Evolutionary conservation across 2,888 invertebrate species (phyloP).

Genomic region (Ellobium chinense): DNA sequence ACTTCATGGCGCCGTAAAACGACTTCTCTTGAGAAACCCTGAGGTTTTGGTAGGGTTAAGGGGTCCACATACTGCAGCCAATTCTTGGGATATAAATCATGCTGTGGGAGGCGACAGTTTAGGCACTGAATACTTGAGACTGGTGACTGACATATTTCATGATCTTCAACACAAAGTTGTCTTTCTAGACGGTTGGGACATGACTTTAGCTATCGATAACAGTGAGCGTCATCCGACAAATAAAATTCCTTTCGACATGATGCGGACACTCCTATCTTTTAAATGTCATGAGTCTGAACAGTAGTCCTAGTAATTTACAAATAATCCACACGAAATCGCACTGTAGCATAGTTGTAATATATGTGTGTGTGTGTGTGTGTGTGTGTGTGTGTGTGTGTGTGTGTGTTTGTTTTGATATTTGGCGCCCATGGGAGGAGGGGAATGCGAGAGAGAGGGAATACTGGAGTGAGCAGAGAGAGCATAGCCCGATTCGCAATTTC

Average conservation of each 20-base stretch:
- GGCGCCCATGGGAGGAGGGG: too few species aligned
- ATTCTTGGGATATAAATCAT: conserved; percentile 10
- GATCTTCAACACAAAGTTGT: conserved; percentile 18
- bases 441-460: too few species aligned
- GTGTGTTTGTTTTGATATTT: too few species aligned
- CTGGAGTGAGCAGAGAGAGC: too few species aligned
- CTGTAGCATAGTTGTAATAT: too few species aligned
- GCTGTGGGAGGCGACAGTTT: conserved; percentile 31
- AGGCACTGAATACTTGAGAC: not conserved
- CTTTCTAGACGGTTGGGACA: conserved; percentile 40
- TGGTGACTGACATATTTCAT: conserved; percentile 3
- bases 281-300: not conserved
- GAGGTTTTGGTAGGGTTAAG: conserved; percentile 14
- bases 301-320: not conserved
- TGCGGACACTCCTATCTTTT: conserved; percentile 15
- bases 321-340: not conserved
- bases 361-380: too few species aligned
- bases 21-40: conserved; percentile 18
- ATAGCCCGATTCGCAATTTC: too few species aligned
- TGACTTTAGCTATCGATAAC: conserved; percentile 34
- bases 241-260: not conserved
- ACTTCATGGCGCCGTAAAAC: not conserved
- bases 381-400: too few species aligned
- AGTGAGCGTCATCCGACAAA: not conserved
- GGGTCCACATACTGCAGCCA: conserved; percentile 18